phyloP scores from a whole-genome alignment of 1,140 invertebrate genomes.

The Drosophila oshimai region DNA sequence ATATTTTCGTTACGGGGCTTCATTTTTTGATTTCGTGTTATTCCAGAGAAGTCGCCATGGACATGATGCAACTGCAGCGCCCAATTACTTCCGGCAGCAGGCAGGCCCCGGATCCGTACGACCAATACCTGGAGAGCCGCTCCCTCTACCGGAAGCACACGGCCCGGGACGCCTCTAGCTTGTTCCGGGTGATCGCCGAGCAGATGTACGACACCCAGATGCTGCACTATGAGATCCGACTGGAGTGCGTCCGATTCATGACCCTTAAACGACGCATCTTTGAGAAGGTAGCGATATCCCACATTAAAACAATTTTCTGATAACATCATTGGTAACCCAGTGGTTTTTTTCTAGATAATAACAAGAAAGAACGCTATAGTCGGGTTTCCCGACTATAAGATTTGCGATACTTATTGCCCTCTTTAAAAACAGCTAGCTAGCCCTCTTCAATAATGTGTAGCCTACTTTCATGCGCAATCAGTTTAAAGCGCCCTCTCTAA shows the following conservation, averaged over 20 bases:
- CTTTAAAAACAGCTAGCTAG: too few relatives aligned
- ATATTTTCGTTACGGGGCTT: too few relatives aligned
- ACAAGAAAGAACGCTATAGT: too few relatives aligned
- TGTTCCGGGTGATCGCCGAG: constrained; percentile 93
- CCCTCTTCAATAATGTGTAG: too few relatives aligned
- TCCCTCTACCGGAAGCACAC: constrained; percentile 92
- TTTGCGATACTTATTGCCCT: too few relatives aligned
- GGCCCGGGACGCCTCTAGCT: constrained; percentile 91
- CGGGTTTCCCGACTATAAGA: too few relatives aligned
- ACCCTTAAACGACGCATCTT: constrained; percentile 84
- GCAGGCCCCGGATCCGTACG: constrained; percentile 84
- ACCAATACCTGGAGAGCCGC: constrained; percentile 90
- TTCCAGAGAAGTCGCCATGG: not conserved
- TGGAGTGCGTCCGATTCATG: constrained; percentile 89
- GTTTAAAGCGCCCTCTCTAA: too few relatives aligned
- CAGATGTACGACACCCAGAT: constrained; percentile 92
- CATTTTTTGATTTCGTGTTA: too few relatives aligned
- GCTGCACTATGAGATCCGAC: constrained; percentile 88
- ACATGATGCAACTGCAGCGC: constrained; percentile 42
- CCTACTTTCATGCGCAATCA: too few relatives aligned
- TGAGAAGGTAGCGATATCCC: constrained; percentile 79
- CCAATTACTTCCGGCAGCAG: constrained; percentile 79
- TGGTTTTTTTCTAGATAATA: too few relatives aligned
- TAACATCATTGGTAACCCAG: too few relatives aligned
- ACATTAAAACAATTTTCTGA: too few relatives aligned